Percentiles rank a stretch among this genome's conserved stretches.
Conservation (phyloP, 2,113 vertebrate genomes). For the Paralichthys olivaceus region DNA sequence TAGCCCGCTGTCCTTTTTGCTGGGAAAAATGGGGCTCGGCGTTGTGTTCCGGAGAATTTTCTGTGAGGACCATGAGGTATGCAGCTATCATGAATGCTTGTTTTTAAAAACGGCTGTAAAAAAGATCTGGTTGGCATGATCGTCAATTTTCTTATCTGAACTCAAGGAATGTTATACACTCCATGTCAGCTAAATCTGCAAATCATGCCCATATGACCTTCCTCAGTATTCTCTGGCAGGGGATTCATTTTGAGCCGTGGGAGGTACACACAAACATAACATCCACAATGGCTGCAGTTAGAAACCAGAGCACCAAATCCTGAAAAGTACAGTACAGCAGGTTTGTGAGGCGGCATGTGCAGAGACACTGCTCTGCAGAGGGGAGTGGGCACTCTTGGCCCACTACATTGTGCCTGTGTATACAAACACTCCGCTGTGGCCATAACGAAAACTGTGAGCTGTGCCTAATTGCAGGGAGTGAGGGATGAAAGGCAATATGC, state of each 20-base stretch:
- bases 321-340: constrained; percentile 54
- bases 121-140: constrained; percentile 76
- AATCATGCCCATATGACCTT: constrained; percentile 81
- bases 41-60: constrained; percentile 46
- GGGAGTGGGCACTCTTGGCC: constrained; percentile 66
- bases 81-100: constrained; percentile 52
- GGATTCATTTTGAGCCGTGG: constrained; percentile 60
- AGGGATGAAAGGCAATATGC: constrained; percentile 82
- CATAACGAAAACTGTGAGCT: constrained; percentile 77
- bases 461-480: constrained; percentile 78
- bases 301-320: constrained; percentile 47
- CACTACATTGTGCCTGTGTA: constrained; percentile 73
- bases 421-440: constrained; percentile 76
- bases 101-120: constrained; percentile 66
- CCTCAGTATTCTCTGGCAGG: constrained; percentile 63
- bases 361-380: constrained; percentile 26
- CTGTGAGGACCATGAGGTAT: constrained; percentile 50
- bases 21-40: constrained; percentile 36
- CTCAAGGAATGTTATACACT: constrained; percentile 78
- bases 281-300: constrained; percentile 32
- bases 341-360: constrained; percentile 43
- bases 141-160: constrained; percentile 73
- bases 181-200: constrained; percentile 76
- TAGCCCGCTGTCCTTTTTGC: constrained; percentile 35
- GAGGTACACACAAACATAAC: constrained; percentile 60